Base-by-base conservation (phyloP, 2,113 vertebrate species). In the Notothenia rossii region DNA sequence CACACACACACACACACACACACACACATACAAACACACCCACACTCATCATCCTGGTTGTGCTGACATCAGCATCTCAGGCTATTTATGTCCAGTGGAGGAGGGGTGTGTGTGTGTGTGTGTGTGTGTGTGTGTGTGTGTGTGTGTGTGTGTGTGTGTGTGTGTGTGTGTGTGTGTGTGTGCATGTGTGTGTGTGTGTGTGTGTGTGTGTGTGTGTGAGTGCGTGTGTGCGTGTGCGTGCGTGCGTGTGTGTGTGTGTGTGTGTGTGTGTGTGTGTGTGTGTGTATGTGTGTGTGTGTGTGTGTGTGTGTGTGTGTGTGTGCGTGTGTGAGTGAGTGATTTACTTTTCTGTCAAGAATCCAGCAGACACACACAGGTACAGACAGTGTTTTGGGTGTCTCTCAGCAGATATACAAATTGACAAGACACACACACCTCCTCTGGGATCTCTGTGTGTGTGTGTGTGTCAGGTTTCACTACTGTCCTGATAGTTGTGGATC, bases 51-150 rank as follows among this genome's bases (percentile, higher is more conserved):
- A 66, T 43, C 18, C 43, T 60, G 49, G 40, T 18, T 12, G 36
- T 74, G 79, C 88, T 87, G 85, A 89, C 75, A 79, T 87, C 88
- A 89, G 82, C 88, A 72, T 54, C 59, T 80, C 20, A 29, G 48
- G 53, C 40, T 82, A 43, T 60, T 72, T 22, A 48, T 59, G 55
- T n/a, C 46, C 51, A 22, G 53, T 15, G 76, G 59, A 75, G 77
- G 71, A 58, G 46, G 60, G 51, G 36, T 25, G 25, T 22, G 73
- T 15, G 15, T 50, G 13, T n/a, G 50, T 5, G 76, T 5, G 69
- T 15, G 15, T 50, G 13, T 5, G 59, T 5, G 76, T 5, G 73
- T 15, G 15, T 50, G 13, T 5, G 59, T n/a, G n/a, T n/a, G n/a
- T n/a, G n/a, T n/a, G n/a, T n/a, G n/a, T n/a, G n/a, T n/a, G n/a